Percentiles rank a stretch among this genome's conserved stretches.
phyloP scores from a whole-genome alignment of 1,140 invertebrate species.

The Ceratina calcarata region DNA sequence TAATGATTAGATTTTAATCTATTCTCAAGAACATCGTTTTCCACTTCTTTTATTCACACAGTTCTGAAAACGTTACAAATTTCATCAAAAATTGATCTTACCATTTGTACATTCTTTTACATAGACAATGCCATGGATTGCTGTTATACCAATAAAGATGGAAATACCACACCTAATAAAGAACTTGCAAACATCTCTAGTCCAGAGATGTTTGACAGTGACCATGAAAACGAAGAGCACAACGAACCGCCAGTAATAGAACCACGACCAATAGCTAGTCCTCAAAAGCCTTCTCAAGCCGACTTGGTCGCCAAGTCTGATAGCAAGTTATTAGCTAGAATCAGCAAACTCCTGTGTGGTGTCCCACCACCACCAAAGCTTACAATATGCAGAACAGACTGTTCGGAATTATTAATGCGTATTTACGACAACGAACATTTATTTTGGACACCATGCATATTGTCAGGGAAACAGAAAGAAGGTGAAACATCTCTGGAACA shows the following conservation, averaged over 20 bases:
- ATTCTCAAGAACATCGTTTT: too few species aligned
- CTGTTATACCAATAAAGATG: conserved; percentile 57
- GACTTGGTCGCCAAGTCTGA: conserved; percentile 72
- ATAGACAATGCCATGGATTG: conserved; percentile 73
- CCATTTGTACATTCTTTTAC: conserved; percentile 23
- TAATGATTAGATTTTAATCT: too few species aligned
- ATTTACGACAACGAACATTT: conserved; percentile 77
- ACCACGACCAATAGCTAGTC: conserved; percentile 39
- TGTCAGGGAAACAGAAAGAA: conserved; percentile 45
- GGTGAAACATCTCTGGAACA: conserved; percentile 48
- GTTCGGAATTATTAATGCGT: conserved; percentile 82
- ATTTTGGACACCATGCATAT: conserved; percentile 74
- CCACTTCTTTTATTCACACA: too few species aligned
- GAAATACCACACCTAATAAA: conserved; percentile 22
- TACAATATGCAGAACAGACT: conserved; percentile 83
- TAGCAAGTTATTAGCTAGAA: conserved; percentile 59
- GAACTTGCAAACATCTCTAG: conserved; percentile 61
- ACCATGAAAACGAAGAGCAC: conserved; percentile 65
- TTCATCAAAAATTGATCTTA: conserved; percentile 8
- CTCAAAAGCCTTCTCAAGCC: conserved; percentile 62
- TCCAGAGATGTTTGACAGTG: conserved; percentile 77
- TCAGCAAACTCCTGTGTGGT: conserved; percentile 78
- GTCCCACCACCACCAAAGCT: conserved; percentile 85
- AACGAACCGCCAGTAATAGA: conserved; percentile 20
- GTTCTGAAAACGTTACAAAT: conserved; percentile 14